Conservation (phyloP, 2,113 vertebrate genomes). For the Pontoporia blainvillei region DNA sequence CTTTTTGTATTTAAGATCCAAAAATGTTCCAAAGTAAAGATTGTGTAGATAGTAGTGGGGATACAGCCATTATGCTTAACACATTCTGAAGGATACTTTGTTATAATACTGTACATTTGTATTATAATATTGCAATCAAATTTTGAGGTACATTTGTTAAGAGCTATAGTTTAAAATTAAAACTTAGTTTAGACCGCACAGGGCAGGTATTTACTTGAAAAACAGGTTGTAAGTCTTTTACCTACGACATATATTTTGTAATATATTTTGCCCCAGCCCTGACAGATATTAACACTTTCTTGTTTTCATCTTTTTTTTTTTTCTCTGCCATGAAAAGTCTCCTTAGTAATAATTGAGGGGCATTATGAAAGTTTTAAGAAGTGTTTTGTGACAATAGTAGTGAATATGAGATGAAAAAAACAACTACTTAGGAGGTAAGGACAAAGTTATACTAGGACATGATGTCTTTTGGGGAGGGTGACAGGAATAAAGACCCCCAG, state of each 20-base stretch:
- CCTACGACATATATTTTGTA: neutral
- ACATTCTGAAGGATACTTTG: neutral
- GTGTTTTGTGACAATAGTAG: neutral
- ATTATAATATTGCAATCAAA: neutral
- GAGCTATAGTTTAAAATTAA: neutral
- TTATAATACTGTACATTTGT: neutral
- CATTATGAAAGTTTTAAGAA: neutral
- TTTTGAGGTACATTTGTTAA: neutral
- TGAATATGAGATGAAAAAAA: neutral
- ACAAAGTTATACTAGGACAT: neutral
- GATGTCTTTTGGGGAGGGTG: fast-evolving
- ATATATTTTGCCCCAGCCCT: neutral
- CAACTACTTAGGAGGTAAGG: neutral
- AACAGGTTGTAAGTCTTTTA: neutral
- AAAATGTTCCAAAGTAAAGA: neutral
- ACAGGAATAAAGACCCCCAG: neutral
- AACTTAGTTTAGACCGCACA: neutral
- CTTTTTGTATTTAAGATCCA: slow-evolving; percentile 13
- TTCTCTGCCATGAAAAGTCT: neutral
- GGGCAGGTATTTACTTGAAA: neutral
- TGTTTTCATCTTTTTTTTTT: neutral
- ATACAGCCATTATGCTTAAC: neutral
- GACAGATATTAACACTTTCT: neutral
- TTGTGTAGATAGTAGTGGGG: neutral
- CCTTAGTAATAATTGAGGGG: neutral